These are phyloP conservation scores for Sparus aurata DNA, from an alignment of 2,797 vertebrate genomes.

Conservation along the genomic window DNA sequence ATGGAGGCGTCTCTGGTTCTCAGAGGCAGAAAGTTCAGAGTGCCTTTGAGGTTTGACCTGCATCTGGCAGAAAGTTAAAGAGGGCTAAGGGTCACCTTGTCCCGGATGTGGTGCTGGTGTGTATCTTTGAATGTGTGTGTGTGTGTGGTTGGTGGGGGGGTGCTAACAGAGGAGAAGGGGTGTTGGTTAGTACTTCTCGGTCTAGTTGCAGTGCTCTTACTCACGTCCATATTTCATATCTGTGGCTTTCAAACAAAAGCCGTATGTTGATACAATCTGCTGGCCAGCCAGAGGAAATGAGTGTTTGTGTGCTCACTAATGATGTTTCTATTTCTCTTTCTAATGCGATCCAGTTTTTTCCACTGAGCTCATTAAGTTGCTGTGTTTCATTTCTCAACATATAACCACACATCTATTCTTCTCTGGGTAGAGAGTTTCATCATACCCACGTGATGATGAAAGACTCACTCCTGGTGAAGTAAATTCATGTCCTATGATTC, in stretches of 20 bases:
- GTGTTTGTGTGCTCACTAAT: slow-evolving; percentile 81
- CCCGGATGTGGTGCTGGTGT: slow-evolving; percentile 53
- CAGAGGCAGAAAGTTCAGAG: slow-evolving; percentile 34
- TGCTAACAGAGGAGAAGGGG: slow-evolving; percentile 18
- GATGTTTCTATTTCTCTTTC: slow-evolving; percentile 78
- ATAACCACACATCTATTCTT: slow-evolving; percentile 52
- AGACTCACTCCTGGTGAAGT: slow-evolving; percentile 3
- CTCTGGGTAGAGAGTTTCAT: slow-evolving; percentile 34
- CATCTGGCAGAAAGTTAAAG: slow-evolving; percentile 68
- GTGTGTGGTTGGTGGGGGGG: slow-evolving; percentile 17
- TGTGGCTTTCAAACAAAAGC: slow-evolving; percentile 83
- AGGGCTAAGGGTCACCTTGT: slow-evolving; percentile 63
- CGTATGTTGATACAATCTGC: slow-evolving; percentile 82
- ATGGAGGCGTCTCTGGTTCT: slow-evolving; percentile 14
- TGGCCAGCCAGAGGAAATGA: slow-evolving; percentile 79
- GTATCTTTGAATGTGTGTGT: slow-evolving; percentile 16
- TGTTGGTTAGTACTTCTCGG: slow-evolving; percentile 42
- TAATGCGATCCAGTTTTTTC: slow-evolving; percentile 69
- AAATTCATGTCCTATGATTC: slow-evolving; percentile 19
- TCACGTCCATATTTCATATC: slow-evolving; percentile 83
- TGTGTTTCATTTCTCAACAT: slow-evolving; percentile 57
- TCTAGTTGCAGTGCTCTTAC: slow-evolving; percentile 60
- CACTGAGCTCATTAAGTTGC: slow-evolving; percentile 63
- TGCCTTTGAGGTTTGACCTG: slow-evolving; percentile 71
- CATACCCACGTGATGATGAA: slow-evolving; percentile 17